A percentile compares a stretch with the other conserved stretches of the same genome.
Evolutionary conservation across 2,113 vertebrate genomes (phyloP).

Genomic region (Plecturocebus donacophilus): DNA sequence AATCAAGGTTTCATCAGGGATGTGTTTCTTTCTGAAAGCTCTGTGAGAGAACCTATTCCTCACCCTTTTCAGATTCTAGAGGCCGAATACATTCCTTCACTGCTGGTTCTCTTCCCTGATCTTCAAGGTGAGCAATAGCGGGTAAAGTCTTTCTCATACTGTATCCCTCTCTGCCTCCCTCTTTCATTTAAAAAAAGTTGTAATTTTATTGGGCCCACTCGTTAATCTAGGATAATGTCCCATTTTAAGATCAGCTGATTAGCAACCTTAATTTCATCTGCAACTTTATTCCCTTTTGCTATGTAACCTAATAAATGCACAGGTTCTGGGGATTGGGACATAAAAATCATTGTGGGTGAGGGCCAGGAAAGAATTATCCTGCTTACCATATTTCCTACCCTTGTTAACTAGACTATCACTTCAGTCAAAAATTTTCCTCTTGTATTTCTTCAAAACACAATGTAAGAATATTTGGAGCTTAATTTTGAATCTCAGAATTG

Average conservation of each 20-base stretch:
- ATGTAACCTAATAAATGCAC: neutral
- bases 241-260: neutral
- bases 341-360: neutral
- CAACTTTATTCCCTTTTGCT: neutral
- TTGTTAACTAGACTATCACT: neutral
- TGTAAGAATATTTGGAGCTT: neutral
- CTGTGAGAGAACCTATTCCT: neutral
- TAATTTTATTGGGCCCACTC: neutral
- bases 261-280: neutral
- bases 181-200: neutral
- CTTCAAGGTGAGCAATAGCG: neutral
- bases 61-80: neutral
- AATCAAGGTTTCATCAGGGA: neutral
- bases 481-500: neutral
- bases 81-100: neutral
- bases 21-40: neutral
- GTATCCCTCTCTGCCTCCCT: neutral
- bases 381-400: fast-evolving
- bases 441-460: neutral
- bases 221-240: neutral
- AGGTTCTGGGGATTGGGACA: neutral
- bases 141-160: neutral
- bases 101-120: neutral
- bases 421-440: neutral
- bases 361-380: neutral